A percentile compares a stretch with the other conserved stretches of the same genome.
Evolutionary conservation across 1,140 invertebrate genomes (phyloP).

Genomic region (Drosophila eugracilis): DNA sequence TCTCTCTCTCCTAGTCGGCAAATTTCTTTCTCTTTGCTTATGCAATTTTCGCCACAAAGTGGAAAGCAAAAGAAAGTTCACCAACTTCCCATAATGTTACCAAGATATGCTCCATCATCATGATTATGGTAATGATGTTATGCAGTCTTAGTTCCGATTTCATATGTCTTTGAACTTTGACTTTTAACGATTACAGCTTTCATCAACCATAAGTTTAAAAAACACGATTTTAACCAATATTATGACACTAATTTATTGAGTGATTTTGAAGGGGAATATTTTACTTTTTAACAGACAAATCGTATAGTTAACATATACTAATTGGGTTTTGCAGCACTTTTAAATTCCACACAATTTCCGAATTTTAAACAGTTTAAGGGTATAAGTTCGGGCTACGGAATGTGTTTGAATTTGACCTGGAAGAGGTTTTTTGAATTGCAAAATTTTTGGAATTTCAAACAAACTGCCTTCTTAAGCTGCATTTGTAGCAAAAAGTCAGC

Average conservation of each 20-base stretch:
- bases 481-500: no score
- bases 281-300: no score
- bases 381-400: background rate
- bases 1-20: conserved; percentile 7
- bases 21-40: conserved; percentile 50
- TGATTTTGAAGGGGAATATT: no score
- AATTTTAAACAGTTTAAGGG: background rate
- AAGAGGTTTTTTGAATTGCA: background rate
- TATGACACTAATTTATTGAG: no score
- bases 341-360: background rate
- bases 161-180: background rate
- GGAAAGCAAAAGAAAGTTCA: conserved; percentile 67
- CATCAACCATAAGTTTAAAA: background rate
- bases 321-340: background rate
- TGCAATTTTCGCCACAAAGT: conserved; percentile 66
- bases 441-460: background rate
- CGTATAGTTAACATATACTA: background rate
- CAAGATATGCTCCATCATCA: conserved; percentile 29
- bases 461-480: no score
- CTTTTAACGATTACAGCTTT: no score
- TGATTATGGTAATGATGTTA: conserved; percentile 17
- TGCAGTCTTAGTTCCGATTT: conserved; percentile 4
- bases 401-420: background rate
- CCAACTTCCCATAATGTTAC: conserved; percentile 16
- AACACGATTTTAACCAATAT: background rate